These are phyloP conservation scores for Apogon hyalosoma DNA, from an alignment of 2,797 vertebrate genomes.

Conservation along the genomic window DNA sequence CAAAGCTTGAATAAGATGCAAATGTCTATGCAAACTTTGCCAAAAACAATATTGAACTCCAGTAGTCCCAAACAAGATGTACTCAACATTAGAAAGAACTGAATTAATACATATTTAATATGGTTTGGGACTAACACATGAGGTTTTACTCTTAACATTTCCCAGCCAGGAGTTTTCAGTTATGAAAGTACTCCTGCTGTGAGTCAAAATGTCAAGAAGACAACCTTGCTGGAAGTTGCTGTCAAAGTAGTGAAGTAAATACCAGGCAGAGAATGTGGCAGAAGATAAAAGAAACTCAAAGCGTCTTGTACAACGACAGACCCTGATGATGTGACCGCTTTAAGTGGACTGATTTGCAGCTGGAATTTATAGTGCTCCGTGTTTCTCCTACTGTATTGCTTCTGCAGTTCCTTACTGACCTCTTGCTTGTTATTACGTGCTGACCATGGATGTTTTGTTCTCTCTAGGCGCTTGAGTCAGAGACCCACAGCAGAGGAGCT, in stretches of 20 bases:
- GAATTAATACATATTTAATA: conserved; percentile 34
- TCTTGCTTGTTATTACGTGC: conserved; percentile 26
- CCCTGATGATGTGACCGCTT: background rate
- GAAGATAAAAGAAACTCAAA: background rate
- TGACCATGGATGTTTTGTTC: conserved; percentile 64
- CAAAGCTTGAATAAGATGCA: conserved; percentile 18
- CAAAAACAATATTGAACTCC: background rate
- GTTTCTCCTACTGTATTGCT: background rate
- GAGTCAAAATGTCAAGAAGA: conserved; percentile 15
- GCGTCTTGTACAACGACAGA: conserved; percentile 16
- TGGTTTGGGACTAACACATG: conserved; percentile 12
- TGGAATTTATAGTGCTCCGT: too few relatives aligned
- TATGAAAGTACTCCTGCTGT: conserved; percentile 4
- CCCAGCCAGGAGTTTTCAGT: background rate
- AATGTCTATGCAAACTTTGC: background rate
- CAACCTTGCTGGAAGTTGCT: conserved; percentile 20
- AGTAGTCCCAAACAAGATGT: conserved; percentile 10
- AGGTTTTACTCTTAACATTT: conserved; percentile 14
- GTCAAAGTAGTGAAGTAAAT: conserved; percentile 34
- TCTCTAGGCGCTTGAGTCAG: conserved; percentile 95
- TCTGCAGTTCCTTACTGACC: conserved; percentile 6
- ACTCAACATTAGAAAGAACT: background rate
- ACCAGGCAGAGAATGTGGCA: conserved; percentile 18
- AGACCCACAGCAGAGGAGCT: conserved; percentile 96
- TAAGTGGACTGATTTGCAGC: conserved; percentile 3